Percentiles rank a stretch among this genome's conserved stretches.
These are phyloP conservation scores for Acinonyx jubatus DNA, from an alignment of 2,113 vertebrate species.

Conservation along the genomic window DNA sequence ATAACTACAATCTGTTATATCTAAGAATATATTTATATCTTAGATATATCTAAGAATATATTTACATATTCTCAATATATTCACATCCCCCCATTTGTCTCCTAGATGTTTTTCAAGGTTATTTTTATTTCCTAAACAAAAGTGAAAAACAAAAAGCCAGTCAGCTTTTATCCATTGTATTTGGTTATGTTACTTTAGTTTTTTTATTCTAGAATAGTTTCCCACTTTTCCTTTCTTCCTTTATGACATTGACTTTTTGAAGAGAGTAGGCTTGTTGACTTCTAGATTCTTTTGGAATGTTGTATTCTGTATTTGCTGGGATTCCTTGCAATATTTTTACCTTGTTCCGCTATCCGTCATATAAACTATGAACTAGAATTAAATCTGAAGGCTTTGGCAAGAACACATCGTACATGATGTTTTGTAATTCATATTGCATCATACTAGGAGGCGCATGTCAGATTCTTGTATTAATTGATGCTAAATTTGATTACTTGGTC, in stretches of 20 bases:
- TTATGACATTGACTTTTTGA: background rate
- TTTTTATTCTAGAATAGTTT: conserved; percentile 1
- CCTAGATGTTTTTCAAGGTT: background rate
- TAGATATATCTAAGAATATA: background rate
- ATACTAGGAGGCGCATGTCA: background rate
- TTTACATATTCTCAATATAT: background rate
- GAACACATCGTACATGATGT: background rate
- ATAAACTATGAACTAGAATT: background rate
- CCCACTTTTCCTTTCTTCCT: background rate
- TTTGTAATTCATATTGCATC: background rate
- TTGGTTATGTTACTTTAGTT: background rate
- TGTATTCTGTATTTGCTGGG: background rate
- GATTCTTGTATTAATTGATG: background rate
- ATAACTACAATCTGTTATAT: background rate
- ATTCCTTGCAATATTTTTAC: background rate
- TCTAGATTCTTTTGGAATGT: background rate
- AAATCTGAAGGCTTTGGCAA: background rate
- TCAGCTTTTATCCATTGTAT: background rate
- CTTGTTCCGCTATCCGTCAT: background rate
- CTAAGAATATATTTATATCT: background rate
- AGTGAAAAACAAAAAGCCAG: background rate
- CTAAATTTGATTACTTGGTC: background rate
- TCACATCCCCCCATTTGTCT: background rate
- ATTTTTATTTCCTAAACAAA: background rate
- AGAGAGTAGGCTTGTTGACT: background rate